Evolutionary conservation across 2,113 vertebrate species (phyloP), one percentile per base, ranked within the genome.

Genomic region (Maccullochella peelii): DNA sequence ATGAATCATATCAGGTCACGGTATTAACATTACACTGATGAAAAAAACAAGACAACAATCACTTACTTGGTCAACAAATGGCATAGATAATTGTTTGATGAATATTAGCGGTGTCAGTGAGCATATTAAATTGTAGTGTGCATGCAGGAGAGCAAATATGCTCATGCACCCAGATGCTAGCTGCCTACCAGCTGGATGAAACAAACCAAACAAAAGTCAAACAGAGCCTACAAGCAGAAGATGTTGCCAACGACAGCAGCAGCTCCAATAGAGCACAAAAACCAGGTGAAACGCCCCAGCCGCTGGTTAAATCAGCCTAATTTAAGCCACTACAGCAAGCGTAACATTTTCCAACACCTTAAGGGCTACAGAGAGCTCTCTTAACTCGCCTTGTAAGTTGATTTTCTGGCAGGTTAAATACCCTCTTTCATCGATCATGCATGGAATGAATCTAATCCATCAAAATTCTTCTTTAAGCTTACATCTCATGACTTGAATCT

Each of bases 111-210:
- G 75, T 74, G 80, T 83, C 89, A 87, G 80, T 9, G 86, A 84
- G 73, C 82, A 84, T 70, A 86, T 90, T 81, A 76, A 84, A 83
- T 76, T 78, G 77, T 50, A 42, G 69, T 12, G 23, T 74, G 70
- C 63, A 73, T 59, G 40, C 79, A 75, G 67, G 63, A 79, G 68
- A 86, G 62, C 50, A 76, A 84, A 90, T 72, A 15, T 36, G 77
- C 54, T 25, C n/a, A 1, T 73, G 73, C 63, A 42, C 8, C 69
- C 89, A 94, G 88, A 89, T 91, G 89, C 81, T 71, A 42, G 55
- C 78, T 84, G 74, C 71, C 68, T 54, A 74, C 80, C 90, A 84
- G 83, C 90, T 91, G 83, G 70, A 84, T 67, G 87, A 89, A 84
- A 91, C 79, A 52, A 90, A 85, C 82, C 75, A 47, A 75, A 76